These are phyloP conservation scores for Dysmachus trigonus DNA, from an alignment of 2,888 invertebrate species.

Conservation along the genomic window DNA sequence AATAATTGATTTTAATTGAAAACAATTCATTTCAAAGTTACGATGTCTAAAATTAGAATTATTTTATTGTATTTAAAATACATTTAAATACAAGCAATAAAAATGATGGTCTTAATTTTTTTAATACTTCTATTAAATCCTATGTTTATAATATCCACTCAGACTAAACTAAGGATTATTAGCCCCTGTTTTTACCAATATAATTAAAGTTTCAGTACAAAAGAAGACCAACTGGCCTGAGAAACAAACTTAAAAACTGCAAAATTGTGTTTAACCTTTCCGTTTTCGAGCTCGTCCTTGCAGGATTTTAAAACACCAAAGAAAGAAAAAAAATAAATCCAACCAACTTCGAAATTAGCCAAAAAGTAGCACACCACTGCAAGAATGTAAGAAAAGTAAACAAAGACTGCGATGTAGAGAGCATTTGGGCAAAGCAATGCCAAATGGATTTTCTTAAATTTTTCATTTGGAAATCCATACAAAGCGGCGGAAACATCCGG, in stretches of 20 bases:
- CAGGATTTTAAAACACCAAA: neutral
- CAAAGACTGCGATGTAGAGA: neutral
- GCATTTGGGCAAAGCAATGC: neutral
- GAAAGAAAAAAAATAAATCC: neutral
- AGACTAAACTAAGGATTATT: neutral
- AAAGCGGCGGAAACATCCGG: neutral
- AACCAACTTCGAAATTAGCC: neutral
- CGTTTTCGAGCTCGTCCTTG: neutral
- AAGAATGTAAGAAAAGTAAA: neutral
- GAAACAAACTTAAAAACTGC: neutral
- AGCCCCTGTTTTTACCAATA: neutral
- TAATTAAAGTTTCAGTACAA: neutral
- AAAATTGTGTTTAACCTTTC: neutral
- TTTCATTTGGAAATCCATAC: conserved; percentile 12
- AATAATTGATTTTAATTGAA: no score
- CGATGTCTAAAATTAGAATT: no score
- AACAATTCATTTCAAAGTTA: no score
- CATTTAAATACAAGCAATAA: no score
- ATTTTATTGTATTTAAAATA: no score
- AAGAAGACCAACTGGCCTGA: neutral
- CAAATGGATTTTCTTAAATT: conserved; percentile 1
- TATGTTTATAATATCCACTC: neutral
- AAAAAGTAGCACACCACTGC: neutral
- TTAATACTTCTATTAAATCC: no score
- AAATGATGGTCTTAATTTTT: no score